These are phyloP conservation scores for Poecile montanus DNA, from an alignment of 2,797 vertebrate genomes.

Conservation along the genomic window DNA sequence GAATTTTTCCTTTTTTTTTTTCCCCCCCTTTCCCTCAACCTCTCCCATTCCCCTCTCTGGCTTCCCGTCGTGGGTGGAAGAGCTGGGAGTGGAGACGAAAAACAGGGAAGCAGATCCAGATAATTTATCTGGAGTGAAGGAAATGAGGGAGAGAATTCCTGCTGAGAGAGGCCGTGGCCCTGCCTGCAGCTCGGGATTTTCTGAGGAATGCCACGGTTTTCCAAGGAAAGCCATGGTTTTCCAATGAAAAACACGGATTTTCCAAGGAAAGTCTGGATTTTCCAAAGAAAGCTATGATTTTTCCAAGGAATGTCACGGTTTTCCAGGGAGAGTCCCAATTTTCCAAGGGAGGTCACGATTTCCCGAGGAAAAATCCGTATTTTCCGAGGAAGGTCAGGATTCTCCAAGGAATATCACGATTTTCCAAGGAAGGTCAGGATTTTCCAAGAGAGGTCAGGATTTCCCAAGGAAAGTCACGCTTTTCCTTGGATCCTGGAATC, in stretches of 20 bases:
- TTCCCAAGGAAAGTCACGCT: not conserved
- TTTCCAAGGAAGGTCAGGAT: not conserved
- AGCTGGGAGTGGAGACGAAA: conserved; percentile 44
- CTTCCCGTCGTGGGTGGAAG: not conserved
- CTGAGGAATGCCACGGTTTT: too few species aligned
- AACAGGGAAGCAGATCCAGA: not conserved
- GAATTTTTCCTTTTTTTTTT: not conserved
- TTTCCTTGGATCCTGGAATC: fast-evolving
- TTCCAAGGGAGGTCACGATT: not conserved
- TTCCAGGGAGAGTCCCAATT: not conserved
- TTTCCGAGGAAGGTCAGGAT: not conserved
- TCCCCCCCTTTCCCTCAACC: not conserved
- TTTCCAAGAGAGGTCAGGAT: too few species aligned
- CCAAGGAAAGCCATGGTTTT: too few species aligned
- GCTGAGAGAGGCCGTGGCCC: not conserved
- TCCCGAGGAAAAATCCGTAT: not conserved
- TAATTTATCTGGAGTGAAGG: not conserved
- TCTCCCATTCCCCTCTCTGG: not conserved
- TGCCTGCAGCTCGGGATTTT: not conserved
- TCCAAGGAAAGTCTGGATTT: not conserved
- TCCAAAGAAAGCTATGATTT: not conserved
- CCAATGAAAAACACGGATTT: not conserved
- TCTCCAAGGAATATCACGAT: not conserved
- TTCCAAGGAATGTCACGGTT: too few species aligned
- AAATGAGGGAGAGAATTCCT: not conserved